Percentiles rank a stretch among this genome's conserved stretches.
Evolutionary conservation across 2,888 invertebrate genomes (phyloP).

Genomic region (Anorthoa munda): DNA sequence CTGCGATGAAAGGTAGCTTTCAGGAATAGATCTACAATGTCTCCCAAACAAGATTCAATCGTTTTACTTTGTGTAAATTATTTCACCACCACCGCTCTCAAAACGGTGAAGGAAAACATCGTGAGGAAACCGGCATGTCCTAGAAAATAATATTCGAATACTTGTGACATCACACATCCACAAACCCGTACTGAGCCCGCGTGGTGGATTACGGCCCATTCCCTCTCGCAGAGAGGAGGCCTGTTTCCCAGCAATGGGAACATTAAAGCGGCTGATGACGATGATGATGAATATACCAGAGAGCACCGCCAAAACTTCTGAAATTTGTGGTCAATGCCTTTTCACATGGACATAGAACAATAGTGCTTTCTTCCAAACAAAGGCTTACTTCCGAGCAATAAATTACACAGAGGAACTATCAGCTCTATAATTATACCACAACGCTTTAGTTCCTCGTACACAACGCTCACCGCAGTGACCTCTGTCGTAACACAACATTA

Average conservation of each 20-base stretch:
- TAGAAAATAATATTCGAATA: too few species aligned
- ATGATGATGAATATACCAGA: not conserved
- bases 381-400: constrained; percentile 18
- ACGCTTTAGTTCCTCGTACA: constrained; percentile 43
- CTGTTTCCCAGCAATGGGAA: too few species aligned
- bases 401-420: not conserved
- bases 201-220: too few species aligned
- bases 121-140: too few species aligned
- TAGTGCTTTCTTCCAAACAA: constrained; percentile 14
- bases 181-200: too few species aligned
- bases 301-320: not conserved
- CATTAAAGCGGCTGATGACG: too few species aligned
- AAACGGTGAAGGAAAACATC: too few species aligned
- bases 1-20: not conserved
- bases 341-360: constrained; percentile 1
- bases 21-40: not conserved
- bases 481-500: constrained; percentile 69
- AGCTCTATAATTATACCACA: constrained; percentile 43
- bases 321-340: not conserved
- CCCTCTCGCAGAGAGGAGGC: too few species aligned
- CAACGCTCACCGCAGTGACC: constrained; percentile 60
- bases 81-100: too few species aligned
- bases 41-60: not conserved
- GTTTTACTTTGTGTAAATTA: too few species aligned
- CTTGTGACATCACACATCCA: too few species aligned